A percentile compares a stretch with the other conserved stretches of the same genome.
These are phyloP conservation scores for Archips xylosteana DNA, from an alignment of 2,888 invertebrate genomes.

Conservation along the genomic window DNA sequence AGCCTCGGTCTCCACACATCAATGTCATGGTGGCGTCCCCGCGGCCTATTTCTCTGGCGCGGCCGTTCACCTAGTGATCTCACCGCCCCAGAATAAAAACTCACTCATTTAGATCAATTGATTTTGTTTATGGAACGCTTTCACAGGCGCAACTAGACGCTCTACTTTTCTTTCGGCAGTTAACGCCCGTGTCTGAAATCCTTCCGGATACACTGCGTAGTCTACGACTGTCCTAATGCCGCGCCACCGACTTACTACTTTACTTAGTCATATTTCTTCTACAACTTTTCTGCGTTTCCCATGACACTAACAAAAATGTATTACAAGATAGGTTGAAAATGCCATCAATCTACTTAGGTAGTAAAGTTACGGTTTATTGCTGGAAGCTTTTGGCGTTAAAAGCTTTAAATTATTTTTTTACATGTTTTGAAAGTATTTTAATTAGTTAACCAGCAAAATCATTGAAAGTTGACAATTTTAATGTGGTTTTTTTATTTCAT, in stretches of 20 bases:
- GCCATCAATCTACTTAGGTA: background rate
- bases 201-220: constrained; percentile 30
- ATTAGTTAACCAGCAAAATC: background rate
- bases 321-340: background rate
- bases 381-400: background rate
- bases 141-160: constrained; percentile 71
- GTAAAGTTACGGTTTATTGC: background rate
- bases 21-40: constrained; percentile 75
- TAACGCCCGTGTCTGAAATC: constrained; percentile 51
- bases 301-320: background rate
- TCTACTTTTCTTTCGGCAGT: constrained; percentile 66
- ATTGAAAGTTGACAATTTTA: background rate
- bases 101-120: constrained; percentile 79
- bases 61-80: constrained; percentile 83
- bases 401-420: background rate
- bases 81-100: constrained; percentile 81
- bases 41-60: constrained; percentile 73
- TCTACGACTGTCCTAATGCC: constrained; percentile 19
- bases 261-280: background rate
- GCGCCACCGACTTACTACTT: background rate
- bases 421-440: background rate
- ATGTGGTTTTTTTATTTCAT: background rate
- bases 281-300: background rate
- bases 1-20: constrained; percentile 54
- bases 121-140: constrained; percentile 78